Conservation (phyloP, 2,888 invertebrate species). For the Epirrhoe alternata region DNA sequence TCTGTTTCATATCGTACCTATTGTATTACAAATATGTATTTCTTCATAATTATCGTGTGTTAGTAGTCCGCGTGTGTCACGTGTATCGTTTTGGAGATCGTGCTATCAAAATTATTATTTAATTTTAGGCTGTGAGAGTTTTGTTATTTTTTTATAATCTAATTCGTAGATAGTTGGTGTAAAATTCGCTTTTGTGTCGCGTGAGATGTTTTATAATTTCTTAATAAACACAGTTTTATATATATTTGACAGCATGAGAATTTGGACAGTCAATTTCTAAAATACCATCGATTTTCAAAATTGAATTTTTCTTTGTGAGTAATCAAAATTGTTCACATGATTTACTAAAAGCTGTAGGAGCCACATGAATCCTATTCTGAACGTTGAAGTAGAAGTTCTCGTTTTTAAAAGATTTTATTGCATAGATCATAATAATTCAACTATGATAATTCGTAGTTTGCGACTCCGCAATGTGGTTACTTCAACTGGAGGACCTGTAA, state of each 20-base stretch:
- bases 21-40: constrained; percentile 44
- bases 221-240: constrained; percentile 48
- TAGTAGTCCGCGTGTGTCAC: constrained; percentile 20
- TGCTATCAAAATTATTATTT: constrained; percentile 67
- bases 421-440: neutral
- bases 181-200: constrained; percentile 31
- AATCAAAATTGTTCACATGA: constrained; percentile 8
- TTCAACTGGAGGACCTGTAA: neutral
- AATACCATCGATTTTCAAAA: constrained; percentile 9
- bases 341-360: constrained; percentile 14
- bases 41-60: constrained; percentile 40
- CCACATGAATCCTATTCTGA: constrained; percentile 7
- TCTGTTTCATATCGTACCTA: constrained; percentile 28
- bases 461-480: neutral
- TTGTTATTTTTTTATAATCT: constrained; percentile 58
- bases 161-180: constrained; percentile 32
- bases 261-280: neutral
- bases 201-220: constrained; percentile 15
- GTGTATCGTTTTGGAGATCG: constrained; percentile 40
- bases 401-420: neutral
- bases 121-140: constrained; percentile 79
- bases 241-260: constrained; percentile 48
- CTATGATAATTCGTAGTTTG: neutral
- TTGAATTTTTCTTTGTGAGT: constrained; percentile 9
- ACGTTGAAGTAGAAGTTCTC: constrained; percentile 4